phyloP scores from a whole-genome alignment of 1,140 invertebrate genomes.

The Drosophila miranda region DNA sequence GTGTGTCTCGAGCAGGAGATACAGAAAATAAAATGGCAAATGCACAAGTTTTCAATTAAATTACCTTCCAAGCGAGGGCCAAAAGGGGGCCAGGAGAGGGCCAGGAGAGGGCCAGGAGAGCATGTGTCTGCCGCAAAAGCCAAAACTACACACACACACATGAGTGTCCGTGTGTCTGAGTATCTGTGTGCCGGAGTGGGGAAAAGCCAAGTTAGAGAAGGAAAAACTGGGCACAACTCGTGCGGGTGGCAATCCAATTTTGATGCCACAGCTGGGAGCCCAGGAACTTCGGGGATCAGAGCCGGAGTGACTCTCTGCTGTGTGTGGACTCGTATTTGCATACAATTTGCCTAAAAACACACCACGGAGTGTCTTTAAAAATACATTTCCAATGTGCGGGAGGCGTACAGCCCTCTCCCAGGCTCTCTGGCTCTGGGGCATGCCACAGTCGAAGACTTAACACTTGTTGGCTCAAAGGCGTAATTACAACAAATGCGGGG shows the following conservation, averaged over 20 bases:
- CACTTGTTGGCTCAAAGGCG: slow-evolving; percentile 78
- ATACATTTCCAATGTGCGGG: slow-evolving; percentile 67
- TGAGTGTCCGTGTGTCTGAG: neutral
- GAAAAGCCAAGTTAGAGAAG: slow-evolving; percentile 20
- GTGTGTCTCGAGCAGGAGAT: neutral
- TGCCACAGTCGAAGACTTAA: slow-evolving; percentile 45
- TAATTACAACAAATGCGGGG: slow-evolving; percentile 75
- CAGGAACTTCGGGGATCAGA: slow-evolving; percentile 14
- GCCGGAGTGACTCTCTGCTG: neutral
- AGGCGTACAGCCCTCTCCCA: neutral
- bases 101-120: neutral
- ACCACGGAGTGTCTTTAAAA: slow-evolving; percentile 75
- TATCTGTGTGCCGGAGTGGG: neutral
- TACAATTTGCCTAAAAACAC: slow-evolving; percentile 81
- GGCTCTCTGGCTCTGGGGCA: neutral
- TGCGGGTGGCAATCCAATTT: slow-evolving; percentile 73
- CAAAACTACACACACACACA: slow-evolving; percentile 31
- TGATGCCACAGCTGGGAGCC: slow-evolving; percentile 49
- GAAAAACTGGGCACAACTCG: slow-evolving; percentile 44
- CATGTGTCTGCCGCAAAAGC: slow-evolving; percentile 32
- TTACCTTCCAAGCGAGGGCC: slow-evolving; percentile 36
- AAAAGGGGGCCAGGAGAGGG: no score
- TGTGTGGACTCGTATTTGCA: slow-evolving; percentile 72
- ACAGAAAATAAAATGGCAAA: slow-evolving; percentile 61
- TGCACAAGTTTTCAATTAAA: slow-evolving; percentile 79